phyloP scores from a whole-genome alignment of 2,888 invertebrate genomes.

The Lepidochrysops patricia region DNA sequence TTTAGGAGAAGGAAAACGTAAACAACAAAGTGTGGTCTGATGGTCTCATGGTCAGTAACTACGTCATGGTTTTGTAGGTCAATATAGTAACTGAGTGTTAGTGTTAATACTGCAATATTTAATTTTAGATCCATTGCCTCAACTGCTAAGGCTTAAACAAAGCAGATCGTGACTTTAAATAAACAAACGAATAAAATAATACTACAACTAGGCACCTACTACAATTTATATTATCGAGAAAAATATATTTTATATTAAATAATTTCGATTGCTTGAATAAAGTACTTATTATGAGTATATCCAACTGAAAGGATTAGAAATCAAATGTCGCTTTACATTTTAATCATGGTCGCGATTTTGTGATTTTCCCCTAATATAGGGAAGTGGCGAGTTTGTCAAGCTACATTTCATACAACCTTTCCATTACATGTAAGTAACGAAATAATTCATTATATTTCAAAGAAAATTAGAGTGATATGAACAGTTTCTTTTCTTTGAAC shows the following conservation, averaged over 20 bases:
- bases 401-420: too few species aligned
- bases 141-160: background rate
- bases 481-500: background rate
- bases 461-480: background rate
- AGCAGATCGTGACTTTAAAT: background rate
- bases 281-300: too few species aligned
- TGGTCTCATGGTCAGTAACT: background rate
- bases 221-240: background rate
- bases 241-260: background rate
- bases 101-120: background rate
- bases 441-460: background rate
- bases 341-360: too few species aligned
- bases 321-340: too few species aligned
- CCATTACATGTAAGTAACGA: too few species aligned
- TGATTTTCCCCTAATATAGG: too few species aligned
- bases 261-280: too few species aligned
- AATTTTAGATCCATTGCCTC: background rate
- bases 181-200: background rate
- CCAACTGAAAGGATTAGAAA: too few species aligned
- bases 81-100: background rate
- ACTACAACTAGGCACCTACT: background rate
- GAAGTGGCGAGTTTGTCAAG: too few species aligned
- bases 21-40: too few species aligned
- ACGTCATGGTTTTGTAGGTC: background rate
- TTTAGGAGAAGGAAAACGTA: too few species aligned